These are phyloP conservation scores for Leptopilina boulardi DNA, from an alignment of 1,140 invertebrate genomes.

Conservation along the genomic window DNA sequence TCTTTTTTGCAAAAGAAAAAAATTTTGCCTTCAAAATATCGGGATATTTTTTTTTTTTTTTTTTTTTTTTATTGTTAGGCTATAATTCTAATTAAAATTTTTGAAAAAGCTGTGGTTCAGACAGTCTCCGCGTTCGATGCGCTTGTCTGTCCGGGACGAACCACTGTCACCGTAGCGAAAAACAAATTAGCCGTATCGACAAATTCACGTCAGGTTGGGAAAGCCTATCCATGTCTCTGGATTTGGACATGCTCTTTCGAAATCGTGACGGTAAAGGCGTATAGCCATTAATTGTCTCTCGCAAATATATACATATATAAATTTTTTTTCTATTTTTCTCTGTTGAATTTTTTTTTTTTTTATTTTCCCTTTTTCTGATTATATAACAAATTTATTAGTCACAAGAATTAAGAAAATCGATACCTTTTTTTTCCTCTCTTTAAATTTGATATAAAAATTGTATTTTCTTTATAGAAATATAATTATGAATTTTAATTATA, in stretches of 20 bases:
- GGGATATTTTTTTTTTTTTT: not conserved
- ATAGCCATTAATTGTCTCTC: constrained; percentile 16
- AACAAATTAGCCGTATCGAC: constrained; percentile 39
- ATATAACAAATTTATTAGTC: no score
- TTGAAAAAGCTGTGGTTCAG: not conserved
- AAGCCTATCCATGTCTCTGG: constrained; percentile 24
- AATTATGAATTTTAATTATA: no score
- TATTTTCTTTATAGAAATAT: no score
- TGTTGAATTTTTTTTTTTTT: no score
- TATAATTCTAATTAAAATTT: constrained; percentile 30
- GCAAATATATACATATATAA: no score
- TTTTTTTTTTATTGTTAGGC: not conserved
- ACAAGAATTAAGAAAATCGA: no score
- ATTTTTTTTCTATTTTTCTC: no score
- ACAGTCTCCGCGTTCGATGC: constrained; percentile 1
- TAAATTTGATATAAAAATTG: no score
- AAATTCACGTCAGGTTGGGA: constrained; percentile 25
- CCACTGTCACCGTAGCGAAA: constrained; percentile 33
- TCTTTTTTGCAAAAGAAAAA: not conserved
- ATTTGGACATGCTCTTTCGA: constrained; percentile 27
- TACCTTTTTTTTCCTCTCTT: no score
- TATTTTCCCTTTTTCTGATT: no score
- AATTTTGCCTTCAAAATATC: not conserved
- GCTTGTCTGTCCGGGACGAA: constrained; percentile 22
- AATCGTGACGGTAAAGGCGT: constrained; percentile 15